A percentile compares a stretch with the other conserved stretches of the same genome.
Conservation (phyloP, 2,888 invertebrate genomes). For the Caprella mutica region DNA sequence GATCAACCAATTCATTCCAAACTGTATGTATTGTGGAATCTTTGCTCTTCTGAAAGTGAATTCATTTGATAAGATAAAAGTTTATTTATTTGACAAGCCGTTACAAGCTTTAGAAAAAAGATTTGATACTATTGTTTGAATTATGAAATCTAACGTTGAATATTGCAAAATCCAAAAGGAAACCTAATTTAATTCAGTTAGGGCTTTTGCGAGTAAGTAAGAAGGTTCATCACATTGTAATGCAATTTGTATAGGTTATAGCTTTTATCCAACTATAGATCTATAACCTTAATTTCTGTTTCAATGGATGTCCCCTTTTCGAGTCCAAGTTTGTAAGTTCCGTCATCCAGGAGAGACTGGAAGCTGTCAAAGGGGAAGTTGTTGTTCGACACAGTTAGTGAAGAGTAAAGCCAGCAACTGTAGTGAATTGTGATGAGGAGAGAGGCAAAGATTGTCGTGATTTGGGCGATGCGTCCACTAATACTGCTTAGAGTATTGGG, state of each 20-base stretch:
- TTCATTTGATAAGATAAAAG: not conserved
- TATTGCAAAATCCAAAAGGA: too few relatives aligned
- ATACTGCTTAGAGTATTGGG: too few relatives aligned
- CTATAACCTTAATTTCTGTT: not conserved
- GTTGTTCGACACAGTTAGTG: slow-evolving; percentile 14
- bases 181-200: too few relatives aligned
- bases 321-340: slow-evolving; percentile 6
- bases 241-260: too few relatives aligned
- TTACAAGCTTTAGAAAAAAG: too few relatives aligned
- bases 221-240: too few relatives aligned
- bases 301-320: not conserved
- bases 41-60: slow-evolving; percentile 6
- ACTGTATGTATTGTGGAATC: slow-evolving; percentile 7
- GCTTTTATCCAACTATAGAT: not conserved
- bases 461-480: not conserved
- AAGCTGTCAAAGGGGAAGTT: slow-evolving; percentile 13
- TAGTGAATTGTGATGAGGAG: slow-evolving; percentile 13
- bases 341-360: slow-evolving; percentile 3
- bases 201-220: too few relatives aligned
- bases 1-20: slow-evolving; percentile 11
- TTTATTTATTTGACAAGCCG: too few relatives aligned
- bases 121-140: too few relatives aligned
- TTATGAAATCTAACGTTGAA: too few relatives aligned
- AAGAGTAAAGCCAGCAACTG: slow-evolving; percentile 18
- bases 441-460: slow-evolving; percentile 7